These are phyloP conservation scores for Ophioninae sp. DNA, from an alignment of 2,888 invertebrate species.

Conservation along the genomic window DNA sequence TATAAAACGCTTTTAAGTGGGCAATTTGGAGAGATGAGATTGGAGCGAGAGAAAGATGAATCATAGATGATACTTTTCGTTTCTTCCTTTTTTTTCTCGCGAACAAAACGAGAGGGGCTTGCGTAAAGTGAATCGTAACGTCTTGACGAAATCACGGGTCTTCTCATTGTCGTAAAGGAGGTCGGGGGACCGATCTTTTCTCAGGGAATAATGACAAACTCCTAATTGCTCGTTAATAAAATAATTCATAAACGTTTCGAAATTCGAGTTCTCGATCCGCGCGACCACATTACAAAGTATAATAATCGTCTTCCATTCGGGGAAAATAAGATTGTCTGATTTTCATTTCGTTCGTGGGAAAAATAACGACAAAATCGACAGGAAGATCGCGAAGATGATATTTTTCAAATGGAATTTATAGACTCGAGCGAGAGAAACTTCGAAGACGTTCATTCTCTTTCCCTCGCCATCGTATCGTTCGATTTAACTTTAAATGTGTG, in stretches of 20 bases:
- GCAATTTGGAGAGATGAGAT: background rate
- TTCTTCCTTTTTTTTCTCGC: background rate
- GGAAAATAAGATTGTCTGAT: constrained; percentile 14
- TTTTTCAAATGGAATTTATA: background rate
- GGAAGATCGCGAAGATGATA: background rate
- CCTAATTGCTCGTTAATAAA: constrained; percentile 6
- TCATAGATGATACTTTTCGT: background rate
- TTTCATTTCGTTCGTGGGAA: constrained; percentile 52
- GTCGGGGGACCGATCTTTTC: constrained; percentile 31
- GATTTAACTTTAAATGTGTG: background rate
- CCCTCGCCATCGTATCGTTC: background rate
- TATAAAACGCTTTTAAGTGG: constrained; percentile 17
- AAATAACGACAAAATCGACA: background rate
- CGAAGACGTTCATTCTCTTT: background rate
- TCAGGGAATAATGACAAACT: constrained; percentile 33
- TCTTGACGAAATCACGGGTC: constrained; percentile 11
- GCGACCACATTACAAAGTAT: constrained; percentile 35
- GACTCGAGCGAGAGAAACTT: background rate
- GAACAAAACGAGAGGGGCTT: background rate
- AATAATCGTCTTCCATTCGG: constrained; percentile 49
- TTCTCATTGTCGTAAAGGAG: constrained; percentile 1
- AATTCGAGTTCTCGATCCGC: constrained; percentile 17
- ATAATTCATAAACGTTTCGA: constrained; percentile 13
- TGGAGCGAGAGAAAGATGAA: constrained; percentile 4
- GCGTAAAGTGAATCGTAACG: constrained; percentile 8